Conservation (phyloP, 2,113 vertebrate species). For the Asarcornis scutulata region DNA sequence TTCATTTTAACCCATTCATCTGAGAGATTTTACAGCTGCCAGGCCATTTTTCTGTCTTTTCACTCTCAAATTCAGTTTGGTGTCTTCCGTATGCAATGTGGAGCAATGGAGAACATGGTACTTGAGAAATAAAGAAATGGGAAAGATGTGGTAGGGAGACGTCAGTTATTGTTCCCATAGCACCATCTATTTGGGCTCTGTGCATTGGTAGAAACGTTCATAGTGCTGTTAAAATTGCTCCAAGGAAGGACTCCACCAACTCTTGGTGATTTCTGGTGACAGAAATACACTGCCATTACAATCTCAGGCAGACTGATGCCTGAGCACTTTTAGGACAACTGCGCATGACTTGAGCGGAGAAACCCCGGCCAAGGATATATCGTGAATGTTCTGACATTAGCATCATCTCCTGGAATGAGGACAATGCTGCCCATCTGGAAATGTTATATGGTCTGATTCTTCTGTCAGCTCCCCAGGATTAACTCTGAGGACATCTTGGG, state of each 20-base stretch:
- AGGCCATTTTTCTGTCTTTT: not conserved
- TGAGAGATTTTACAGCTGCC: not conserved
- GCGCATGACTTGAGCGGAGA: not conserved
- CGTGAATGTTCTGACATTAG: constrained; percentile 41
- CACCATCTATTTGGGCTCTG: not conserved
- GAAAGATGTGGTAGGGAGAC: not conserved
- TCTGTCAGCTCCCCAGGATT: not conserved
- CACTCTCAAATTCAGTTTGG: not conserved
- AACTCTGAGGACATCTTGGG: not conserved
- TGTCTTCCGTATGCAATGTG: not conserved
- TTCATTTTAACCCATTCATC: not conserved
- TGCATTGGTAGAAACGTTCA: not conserved
- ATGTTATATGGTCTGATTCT: not conserved
- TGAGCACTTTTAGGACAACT: not conserved
- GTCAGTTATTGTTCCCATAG: not conserved
- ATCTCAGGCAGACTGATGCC: not conserved
- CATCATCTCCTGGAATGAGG: not conserved
- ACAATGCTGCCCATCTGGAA: constrained; percentile 39
- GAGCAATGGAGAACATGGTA: not conserved
- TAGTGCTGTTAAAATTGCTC: not conserved
- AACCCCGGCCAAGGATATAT: not conserved
- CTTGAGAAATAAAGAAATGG: not conserved
- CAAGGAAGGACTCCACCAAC: not conserved
- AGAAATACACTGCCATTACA: accelerated
- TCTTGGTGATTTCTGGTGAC: not conserved